Conservation (phyloP, 1,140 invertebrate species). For the Lordiphosa clarofinis region DNA sequence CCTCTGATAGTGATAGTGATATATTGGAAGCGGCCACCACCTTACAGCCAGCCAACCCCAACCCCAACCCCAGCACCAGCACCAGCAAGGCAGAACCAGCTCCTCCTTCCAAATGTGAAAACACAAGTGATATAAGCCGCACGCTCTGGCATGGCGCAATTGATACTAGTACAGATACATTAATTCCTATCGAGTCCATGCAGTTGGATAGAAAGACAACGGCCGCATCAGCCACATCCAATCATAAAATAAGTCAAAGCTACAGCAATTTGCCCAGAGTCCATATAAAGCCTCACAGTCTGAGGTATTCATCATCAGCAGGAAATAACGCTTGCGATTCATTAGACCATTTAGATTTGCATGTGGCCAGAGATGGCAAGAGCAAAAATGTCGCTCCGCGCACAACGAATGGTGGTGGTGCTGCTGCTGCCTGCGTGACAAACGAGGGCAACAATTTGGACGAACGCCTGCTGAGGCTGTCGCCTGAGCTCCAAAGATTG, state of each 20-base stretch:
- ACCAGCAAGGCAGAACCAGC: conserved; percentile 20
- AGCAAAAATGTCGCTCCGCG: conserved; percentile 17
- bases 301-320: conserved; percentile 32
- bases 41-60: background rate
- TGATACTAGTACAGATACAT: conserved; percentile 81
- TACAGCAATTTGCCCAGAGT: conserved; percentile 63
- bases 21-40: conserved; percentile 30
- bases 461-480: conserved; percentile 18
- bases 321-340: conserved; percentile 9
- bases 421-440: conserved; percentile 1
- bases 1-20: conserved; percentile 47
- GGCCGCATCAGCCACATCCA: conserved; percentile 16
- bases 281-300: conserved; percentile 39
- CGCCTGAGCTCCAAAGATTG: conserved; percentile 35
- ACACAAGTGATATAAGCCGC: conserved; percentile 42
- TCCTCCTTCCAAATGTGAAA: conserved; percentile 26
- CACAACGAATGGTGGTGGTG: conserved; percentile 4
- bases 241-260: conserved; percentile 50
- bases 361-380: conserved; percentile 16
- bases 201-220: conserved; percentile 12
- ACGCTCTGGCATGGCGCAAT: conserved; percentile 57
- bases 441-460: conserved; percentile 16
- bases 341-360: conserved; percentile 37
- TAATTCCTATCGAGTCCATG: conserved; percentile 65
- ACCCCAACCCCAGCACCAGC: background rate